Evolutionary conservation across 1,140 invertebrate species (phyloP), one percentile per base, ranked within the genome.

Genomic region (Gryon sp.): DNA sequence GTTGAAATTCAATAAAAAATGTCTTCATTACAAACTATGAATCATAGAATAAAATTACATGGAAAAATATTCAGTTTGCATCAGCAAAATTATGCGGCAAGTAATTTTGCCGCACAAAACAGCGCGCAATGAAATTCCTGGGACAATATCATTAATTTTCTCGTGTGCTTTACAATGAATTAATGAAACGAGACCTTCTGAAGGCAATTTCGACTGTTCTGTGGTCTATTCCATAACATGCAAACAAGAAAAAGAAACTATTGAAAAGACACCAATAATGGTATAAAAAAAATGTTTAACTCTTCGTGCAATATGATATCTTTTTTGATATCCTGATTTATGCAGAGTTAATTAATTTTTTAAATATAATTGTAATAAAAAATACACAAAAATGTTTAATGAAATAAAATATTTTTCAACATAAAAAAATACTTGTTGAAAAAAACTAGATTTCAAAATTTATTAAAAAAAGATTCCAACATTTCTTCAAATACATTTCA

Each of bases 61-160:
- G 45, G 55, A 70, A 70, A 70, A 70, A 70, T 60, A 60, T 69
- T 69, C 65, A 38, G 65, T 50, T 59, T 59, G 43, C 52, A 34
- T 69, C 52, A 69, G 52, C 52, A 32, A 48, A 69, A 69, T 69
- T 69, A 50, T 66, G 32, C 43, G 22, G 1, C 65, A 9, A 57
- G 65, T 60, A 70, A 52, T 60, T 70, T 45, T 43, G 22, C 26
- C 24, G 45, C 34, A 45, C 53, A 53, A 70, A 59, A 70, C 53
- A 70, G 32, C 15, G 43, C 18, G 26, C 36, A 70, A 70, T 70
- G 36, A 70, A 70, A 70, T 70, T 69, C 28, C 45, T 26, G 34
- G 20, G 26, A 62, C 66, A 72, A 62, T 62, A 55, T 62, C 57
- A 72, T 72, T 72, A 53, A 72, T 72, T 72, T 28, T 62, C n/a